Evolutionary conservation across 2,113 vertebrate genomes (phyloP).

Genomic region (Heloderma charlesbogerti): DNA sequence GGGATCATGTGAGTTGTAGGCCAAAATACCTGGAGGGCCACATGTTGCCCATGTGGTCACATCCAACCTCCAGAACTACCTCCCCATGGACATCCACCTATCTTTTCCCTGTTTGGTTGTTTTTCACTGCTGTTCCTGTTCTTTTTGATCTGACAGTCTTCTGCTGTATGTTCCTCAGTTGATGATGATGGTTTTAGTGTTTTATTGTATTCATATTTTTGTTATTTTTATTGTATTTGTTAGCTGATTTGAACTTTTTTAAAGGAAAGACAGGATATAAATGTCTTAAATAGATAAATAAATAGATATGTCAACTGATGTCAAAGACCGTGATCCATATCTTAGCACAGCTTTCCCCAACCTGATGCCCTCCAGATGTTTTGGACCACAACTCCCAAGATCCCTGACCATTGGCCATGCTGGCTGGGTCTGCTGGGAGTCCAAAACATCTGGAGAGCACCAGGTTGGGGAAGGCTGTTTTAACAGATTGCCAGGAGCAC

Average conservation of each 20-base stretch:
- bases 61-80: neutral
- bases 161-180: neutral
- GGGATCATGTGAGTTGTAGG: too few species aligned
- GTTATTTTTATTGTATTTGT: neutral
- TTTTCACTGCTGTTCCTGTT: neutral
- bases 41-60: too few species aligned
- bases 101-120: neutral
- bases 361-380: too few species aligned
- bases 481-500: neutral
- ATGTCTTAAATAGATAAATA: neutral
- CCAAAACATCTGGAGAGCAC: too few species aligned
- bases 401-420: too few species aligned
- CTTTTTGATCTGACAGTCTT: neutral
- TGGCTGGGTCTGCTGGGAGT: too few species aligned
- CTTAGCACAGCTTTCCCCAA: neutral
- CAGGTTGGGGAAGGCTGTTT: too few species aligned
- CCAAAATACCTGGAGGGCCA: too few species aligned
- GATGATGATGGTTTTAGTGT: neutral
- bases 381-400: too few species aligned
- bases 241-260: neutral
- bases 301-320: neutral
- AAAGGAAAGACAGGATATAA: too few species aligned
- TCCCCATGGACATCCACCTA: neutral
- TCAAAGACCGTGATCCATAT: neutral
- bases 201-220: neutral